These are phyloP conservation scores for Lasioglossum albipes DNA, from an alignment of 1,140 invertebrate species.

Conservation along the genomic window DNA sequence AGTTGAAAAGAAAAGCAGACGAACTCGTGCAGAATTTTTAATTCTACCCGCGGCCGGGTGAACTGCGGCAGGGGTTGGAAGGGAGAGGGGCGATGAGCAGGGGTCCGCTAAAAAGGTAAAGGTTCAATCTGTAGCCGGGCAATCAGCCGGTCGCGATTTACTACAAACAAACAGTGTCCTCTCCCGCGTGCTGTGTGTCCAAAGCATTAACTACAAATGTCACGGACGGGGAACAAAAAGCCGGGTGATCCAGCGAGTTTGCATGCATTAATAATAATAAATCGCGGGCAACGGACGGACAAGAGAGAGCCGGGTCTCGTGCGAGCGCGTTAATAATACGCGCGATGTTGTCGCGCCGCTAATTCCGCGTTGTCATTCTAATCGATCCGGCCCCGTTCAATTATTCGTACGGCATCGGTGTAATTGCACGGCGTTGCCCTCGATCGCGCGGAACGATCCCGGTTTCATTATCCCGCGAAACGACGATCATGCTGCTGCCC, in stretches of 20 bases:
- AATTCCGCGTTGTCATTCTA: conserved; percentile 44
- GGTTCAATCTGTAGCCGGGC: neutral
- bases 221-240: neutral
- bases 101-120: neutral
- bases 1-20: too few relatives aligned
- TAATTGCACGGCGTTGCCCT: conserved; percentile 6
- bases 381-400: conserved; percentile 35
- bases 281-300: neutral
- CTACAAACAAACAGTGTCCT: neutral
- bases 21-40: too few relatives aligned
- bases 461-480: conserved; percentile 14
- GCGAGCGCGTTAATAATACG: conserved; percentile 15
- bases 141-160: neutral
- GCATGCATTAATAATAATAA: conserved; percentile 17
- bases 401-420: conserved; percentile 23
- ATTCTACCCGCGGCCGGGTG: too few relatives aligned
- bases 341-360: conserved; percentile 12
- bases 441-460: conserved; percentile 9
- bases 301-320: too few relatives aligned
- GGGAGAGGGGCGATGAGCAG: too few relatives aligned
- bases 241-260: neutral
- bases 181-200: neutral
- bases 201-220: neutral
- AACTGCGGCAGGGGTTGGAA: too few relatives aligned
- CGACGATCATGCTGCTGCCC: neutral